phyloP scores from a whole-genome alignment of 2,888 invertebrate genomes.

The Fragum fragum region DNA sequence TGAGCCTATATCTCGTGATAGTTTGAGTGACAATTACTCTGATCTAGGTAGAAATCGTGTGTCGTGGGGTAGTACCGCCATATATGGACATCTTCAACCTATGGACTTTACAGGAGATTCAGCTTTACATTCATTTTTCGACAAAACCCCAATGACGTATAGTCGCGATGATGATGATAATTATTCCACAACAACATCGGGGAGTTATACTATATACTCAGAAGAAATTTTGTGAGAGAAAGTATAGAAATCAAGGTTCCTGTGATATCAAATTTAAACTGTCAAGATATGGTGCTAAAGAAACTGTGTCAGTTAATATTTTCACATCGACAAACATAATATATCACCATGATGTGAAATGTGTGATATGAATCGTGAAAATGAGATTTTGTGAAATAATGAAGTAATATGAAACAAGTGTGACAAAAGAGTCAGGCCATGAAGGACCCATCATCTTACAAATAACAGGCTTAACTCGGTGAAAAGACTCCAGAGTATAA shows the following conservation, averaged over 20 bases:
- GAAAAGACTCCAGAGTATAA: background rate
- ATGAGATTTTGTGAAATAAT: constrained; percentile 14
- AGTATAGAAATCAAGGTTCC: background rate
- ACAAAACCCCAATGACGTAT: constrained; percentile 54
- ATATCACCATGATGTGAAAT: constrained; percentile 10
- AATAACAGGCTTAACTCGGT: background rate
- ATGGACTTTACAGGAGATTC: constrained; percentile 68
- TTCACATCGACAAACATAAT: constrained; percentile 20
- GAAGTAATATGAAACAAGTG: background rate
- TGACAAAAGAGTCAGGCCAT: background rate
- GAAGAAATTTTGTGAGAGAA: constrained; percentile 65
- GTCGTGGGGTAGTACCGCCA: constrained; percentile 58
- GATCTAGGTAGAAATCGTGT: constrained; percentile 34
- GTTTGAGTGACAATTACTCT: constrained; percentile 43
- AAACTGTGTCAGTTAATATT: constrained; percentile 20
- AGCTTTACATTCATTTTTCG: constrained; percentile 64
- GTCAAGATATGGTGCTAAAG: constrained; percentile 2
- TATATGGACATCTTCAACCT: constrained; percentile 42
- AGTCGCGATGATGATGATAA: constrained; percentile 60
- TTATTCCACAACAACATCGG: constrained; percentile 66
- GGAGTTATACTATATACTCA: constrained; percentile 65
- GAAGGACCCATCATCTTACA: background rate
- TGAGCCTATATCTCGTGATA: constrained; percentile 39
- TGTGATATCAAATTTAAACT: constrained; percentile 34
- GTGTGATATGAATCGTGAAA: constrained; percentile 27